phyloP scores from a whole-genome alignment of 2,797 vertebrate genomes.

The Lepilemur ruficaudatus region DNA sequence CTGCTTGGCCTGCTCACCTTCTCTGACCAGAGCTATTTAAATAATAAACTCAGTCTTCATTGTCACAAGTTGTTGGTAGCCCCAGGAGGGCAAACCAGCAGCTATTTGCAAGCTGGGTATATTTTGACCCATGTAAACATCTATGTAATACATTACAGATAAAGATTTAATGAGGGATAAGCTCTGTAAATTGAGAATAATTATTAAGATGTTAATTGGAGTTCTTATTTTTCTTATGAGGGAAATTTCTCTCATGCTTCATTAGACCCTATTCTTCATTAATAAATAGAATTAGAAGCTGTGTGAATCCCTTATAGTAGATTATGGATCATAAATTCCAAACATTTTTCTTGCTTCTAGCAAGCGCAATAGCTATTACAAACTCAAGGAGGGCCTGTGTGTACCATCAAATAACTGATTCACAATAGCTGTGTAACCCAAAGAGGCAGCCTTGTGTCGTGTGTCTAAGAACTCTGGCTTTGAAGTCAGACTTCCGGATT shows the following conservation, averaged over 20 bases:
- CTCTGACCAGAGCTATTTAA: not conserved
- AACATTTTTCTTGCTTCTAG: not conserved
- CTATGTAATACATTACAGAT: constrained; percentile 35
- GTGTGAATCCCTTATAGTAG: not conserved
- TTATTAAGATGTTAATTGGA: constrained; percentile 6
- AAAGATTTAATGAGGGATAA: constrained; percentile 38
- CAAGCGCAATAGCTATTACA: not conserved
- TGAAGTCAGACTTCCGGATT: not conserved
- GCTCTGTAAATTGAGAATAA: not conserved
- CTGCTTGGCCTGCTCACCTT: not conserved
- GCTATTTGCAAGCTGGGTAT: not conserved
- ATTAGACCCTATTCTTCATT: not conserved
- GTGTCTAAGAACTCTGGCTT: not conserved
- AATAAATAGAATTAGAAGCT: constrained; percentile 2
- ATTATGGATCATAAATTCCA: not conserved
- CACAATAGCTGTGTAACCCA: not conserved
- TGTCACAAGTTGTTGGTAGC: not conserved
- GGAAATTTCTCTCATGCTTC: not conserved
- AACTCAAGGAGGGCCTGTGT: not conserved
- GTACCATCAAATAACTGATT: not conserved
- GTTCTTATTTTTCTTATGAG: constrained; percentile 33
- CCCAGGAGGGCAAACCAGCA: not conserved
- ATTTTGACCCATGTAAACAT: not conserved
- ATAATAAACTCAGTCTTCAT: not conserved
- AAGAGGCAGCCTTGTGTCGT: not conserved